Evolutionary conservation across 2,797 vertebrate genomes (phyloP).

Genomic region (Cyclopterus lumpus): DNA sequence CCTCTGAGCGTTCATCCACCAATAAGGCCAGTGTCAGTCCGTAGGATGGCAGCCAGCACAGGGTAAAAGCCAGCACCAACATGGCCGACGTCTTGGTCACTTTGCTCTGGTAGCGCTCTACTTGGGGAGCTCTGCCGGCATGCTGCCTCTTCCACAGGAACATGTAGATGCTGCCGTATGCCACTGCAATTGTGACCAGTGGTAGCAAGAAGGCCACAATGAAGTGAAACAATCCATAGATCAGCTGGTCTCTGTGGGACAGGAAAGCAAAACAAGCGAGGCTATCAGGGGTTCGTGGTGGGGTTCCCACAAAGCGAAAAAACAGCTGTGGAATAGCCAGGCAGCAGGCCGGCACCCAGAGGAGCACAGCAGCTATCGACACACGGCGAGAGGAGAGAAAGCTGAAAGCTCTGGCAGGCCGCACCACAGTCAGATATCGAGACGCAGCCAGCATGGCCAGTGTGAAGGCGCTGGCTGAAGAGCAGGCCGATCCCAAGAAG

Average conservation of each 20-base stretch:
- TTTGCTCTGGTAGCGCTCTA: conserved; percentile 84
- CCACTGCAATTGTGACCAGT: conserved; percentile 75
- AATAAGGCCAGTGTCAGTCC: conserved; percentile 77
- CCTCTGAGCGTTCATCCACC: conserved; percentile 46
- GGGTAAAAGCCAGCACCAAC: conserved; percentile 83
- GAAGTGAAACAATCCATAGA: conserved; percentile 81
- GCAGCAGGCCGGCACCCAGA: conserved; percentile 80
- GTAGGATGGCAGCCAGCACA: conserved; percentile 87
- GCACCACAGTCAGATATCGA: conserved; percentile 83
- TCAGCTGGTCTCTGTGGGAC: conserved; percentile 73
- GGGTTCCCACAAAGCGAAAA: conserved; percentile 67
- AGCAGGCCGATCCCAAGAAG: conserved; percentile 81
- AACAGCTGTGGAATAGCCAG: conserved; percentile 81
- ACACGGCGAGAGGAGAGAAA: conserved; percentile 67
- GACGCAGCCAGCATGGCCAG: conserved; percentile 77
- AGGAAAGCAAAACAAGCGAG: conserved; percentile 80
- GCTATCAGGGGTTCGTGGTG: neutral
- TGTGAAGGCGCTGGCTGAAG: conserved; percentile 81
- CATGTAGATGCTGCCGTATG: conserved; percentile 78
- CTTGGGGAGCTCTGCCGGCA: conserved; percentile 60
- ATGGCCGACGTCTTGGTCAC: conserved; percentile 82
- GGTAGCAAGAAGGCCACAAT: conserved; percentile 81
- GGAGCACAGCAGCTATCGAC: conserved; percentile 37
- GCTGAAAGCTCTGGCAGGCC: conserved; percentile 70
- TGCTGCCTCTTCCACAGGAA: conserved; percentile 72